Conservation (phyloP, 2,797 vertebrate species). For the Melanogrammus aeglefinus region DNA sequence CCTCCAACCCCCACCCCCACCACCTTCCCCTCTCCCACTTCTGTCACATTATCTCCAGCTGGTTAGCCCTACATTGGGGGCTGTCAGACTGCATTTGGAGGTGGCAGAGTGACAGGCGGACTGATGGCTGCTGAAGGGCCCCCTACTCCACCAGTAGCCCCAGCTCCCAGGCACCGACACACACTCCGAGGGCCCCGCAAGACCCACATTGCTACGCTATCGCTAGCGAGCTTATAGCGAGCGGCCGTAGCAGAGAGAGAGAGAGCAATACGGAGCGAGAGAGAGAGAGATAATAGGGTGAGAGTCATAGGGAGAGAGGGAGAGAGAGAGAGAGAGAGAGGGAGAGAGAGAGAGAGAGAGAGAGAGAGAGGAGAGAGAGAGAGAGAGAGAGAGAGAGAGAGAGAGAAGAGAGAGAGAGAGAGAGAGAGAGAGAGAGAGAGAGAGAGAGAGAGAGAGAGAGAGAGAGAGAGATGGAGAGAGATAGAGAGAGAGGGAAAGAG, state of each 20-base stretch:
- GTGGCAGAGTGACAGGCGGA: conserved; percentile 74
- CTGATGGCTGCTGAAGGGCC: conserved; percentile 83
- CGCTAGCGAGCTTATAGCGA: neutral
- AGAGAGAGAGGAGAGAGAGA: neutral
- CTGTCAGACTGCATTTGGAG: conserved; percentile 84
- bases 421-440: neutral
- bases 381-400: no score
- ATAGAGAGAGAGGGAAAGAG: neutral
- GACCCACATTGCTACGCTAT: conserved; percentile 36
- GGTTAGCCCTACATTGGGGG: conserved; percentile 82
- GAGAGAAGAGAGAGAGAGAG: neutral
- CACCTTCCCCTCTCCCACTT: conserved; percentile 71
- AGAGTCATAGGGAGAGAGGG: neutral
- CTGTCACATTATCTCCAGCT: conserved; percentile 90
- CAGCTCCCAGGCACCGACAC: conserved; percentile 82
- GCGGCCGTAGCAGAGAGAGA: neutral
- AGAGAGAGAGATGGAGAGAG: neutral
- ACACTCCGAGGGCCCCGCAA: conserved; percentile 77
- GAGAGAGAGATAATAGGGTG: neutral
- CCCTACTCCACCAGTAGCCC: conserved; percentile 52
- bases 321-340: neutral
- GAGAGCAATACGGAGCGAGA: neutral
- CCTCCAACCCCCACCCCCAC: conserved; percentile 66
- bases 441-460: neutral
- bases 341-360: neutral